Conservation (phyloP, 2,797 vertebrate genomes). For the Allobates femoralis region DNA sequence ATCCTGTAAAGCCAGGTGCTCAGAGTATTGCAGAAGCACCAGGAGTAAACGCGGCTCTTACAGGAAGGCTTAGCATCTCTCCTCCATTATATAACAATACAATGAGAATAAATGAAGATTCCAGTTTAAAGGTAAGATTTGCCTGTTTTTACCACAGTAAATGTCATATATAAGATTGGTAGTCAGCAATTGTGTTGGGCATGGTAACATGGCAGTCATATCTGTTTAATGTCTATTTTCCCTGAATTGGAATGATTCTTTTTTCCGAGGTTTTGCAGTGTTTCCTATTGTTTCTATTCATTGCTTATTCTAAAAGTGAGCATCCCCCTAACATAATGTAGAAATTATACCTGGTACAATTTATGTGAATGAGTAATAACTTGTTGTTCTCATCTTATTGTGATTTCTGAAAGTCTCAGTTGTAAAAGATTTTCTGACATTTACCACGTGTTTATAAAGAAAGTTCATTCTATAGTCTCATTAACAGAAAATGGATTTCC, state of each 20-base stretch:
- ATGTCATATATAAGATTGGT: background rate
- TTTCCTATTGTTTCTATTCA: background rate
- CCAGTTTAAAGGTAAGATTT: constrained; percentile 33
- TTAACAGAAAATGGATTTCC: too few species aligned
- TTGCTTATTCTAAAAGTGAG: background rate
- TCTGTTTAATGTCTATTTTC: background rate
- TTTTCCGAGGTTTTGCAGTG: background rate
- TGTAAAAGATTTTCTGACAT: too few species aligned
- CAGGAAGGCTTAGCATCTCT: constrained; percentile 6
- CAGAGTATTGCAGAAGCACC: background rate
- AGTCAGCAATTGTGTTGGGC: background rate
- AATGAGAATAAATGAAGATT: background rate
- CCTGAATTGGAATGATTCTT: background rate
- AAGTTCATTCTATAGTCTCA: too few species aligned
- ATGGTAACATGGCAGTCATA: background rate
- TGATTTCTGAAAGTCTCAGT: too few species aligned
- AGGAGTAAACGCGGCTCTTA: constrained; percentile 1
- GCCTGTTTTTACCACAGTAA: background rate
- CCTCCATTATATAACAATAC: background rate
- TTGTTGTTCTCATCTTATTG: too few species aligned
- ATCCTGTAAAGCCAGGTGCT: constrained; percentile 57
- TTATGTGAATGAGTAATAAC: too few species aligned
- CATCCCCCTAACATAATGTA: background rate
- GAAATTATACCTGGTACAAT: too few species aligned
- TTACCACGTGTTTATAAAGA: too few species aligned